Evolutionary conservation across 1,140 invertebrate genomes (phyloP).

Genomic region (Steinernema feltiae): DNA sequence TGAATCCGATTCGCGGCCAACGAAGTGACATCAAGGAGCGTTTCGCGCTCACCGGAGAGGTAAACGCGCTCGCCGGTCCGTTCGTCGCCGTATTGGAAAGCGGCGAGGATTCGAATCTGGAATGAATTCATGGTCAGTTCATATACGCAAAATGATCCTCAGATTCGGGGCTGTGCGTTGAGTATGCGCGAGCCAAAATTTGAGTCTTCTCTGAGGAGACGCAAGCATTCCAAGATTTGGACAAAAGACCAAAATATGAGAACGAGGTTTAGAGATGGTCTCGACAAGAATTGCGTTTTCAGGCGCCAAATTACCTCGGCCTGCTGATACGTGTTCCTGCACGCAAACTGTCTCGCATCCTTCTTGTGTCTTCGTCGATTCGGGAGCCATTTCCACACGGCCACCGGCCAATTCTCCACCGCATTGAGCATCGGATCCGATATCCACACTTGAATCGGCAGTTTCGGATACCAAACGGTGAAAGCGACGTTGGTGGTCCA

Average conservation of each 20-base stretch:
- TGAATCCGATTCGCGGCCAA: constrained; percentile 21
- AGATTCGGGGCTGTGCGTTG: too few relatives aligned
- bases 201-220: too few relatives aligned
- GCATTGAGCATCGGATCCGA: constrained; percentile 81
- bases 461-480: constrained; percentile 92
- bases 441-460: constrained; percentile 80
- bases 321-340: constrained; percentile 29
- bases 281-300: neutral
- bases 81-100: constrained; percentile 28
- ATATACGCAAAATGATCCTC: too few relatives aligned
- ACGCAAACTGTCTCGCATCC: constrained; percentile 31
- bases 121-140: too few relatives aligned
- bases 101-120: constrained; percentile 26
- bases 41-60: constrained; percentile 26
- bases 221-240: too few relatives aligned
- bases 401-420: constrained; percentile 66
- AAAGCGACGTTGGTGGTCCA: constrained; percentile 80
- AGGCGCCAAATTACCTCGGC: constrained; percentile 20
- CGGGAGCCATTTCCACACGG: constrained; percentile 30
- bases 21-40: constrained; percentile 34
- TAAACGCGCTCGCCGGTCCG: constrained; percentile 33
- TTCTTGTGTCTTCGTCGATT: neutral
- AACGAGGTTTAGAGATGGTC: neutral
- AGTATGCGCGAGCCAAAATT: too few relatives aligned
- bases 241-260: too few relatives aligned